Conservation (phyloP, 2,113 vertebrate genomes). For the Pterophyllum scalare region DNA sequence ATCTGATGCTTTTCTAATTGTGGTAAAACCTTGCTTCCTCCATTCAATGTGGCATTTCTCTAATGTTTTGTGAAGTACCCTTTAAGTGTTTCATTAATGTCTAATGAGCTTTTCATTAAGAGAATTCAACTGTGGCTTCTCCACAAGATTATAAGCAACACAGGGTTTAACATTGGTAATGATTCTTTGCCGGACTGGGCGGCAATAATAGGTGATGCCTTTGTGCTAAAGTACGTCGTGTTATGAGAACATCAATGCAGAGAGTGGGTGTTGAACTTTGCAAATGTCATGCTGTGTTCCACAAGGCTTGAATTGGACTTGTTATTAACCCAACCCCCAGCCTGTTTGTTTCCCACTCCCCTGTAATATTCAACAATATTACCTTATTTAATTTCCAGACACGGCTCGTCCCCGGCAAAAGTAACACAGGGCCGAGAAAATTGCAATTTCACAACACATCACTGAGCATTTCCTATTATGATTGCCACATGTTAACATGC, state of each 20-base stretch:
- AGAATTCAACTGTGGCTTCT: slow-evolving; percentile 53
- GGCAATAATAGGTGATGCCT: slow-evolving; percentile 35
- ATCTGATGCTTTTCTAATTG: slow-evolving; percentile 36
- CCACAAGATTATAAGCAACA: slow-evolving; percentile 32
- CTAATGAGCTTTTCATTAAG: slow-evolving; percentile 66
- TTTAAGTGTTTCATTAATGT: slow-evolving; percentile 64
- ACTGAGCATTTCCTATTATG: not conserved
- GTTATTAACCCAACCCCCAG: slow-evolving; percentile 31
- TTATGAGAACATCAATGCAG: slow-evolving; percentile 65
- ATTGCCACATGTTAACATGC: slow-evolving; percentile 41
- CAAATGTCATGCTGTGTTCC: slow-evolving; percentile 73
- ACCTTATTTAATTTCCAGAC: slow-evolving; percentile 45
- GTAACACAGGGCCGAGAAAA: slow-evolving; percentile 12
- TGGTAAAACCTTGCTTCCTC: slow-evolving; percentile 17
- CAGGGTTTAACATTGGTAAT: slow-evolving; percentile 26
- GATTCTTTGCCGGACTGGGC: slow-evolving; percentile 18
- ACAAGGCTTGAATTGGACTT: slow-evolving; percentile 51
- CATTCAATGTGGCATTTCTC: slow-evolving; percentile 40
- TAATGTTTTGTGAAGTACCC: slow-evolving; percentile 52
- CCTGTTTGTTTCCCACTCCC: slow-evolving; percentile 38
- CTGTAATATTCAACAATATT: slow-evolving; percentile 33
- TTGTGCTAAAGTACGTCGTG: slow-evolving; percentile 39
- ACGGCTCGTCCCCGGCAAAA: not conserved
- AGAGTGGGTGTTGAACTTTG: slow-evolving; percentile 71
- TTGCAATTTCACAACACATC: slow-evolving; percentile 44